These are phyloP conservation scores for Calycopis cecrops DNA, from an alignment of 1,140 invertebrate species.

Conservation along the genomic window DNA sequence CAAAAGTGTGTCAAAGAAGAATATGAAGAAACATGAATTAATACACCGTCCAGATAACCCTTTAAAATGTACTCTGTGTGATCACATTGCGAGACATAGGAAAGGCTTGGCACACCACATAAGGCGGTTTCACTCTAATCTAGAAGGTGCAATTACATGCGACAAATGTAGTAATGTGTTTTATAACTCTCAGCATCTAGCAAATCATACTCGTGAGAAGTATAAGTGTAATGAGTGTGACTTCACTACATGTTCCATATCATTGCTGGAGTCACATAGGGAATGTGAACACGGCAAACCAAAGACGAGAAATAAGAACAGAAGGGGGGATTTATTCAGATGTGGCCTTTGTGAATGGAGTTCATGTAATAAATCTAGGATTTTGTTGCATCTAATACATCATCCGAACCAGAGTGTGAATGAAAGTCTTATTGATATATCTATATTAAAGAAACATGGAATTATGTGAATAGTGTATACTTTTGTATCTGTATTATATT, in stretches of 20 bases:
- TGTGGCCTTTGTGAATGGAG: slow-evolving; percentile 42
- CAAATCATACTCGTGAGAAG: slow-evolving; percentile 18
- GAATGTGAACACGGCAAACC: slow-evolving; percentile 25
- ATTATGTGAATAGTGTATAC: slow-evolving; percentile 23
- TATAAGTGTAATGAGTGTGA: slow-evolving; percentile 32
- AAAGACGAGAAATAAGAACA: slow-evolving; percentile 17
- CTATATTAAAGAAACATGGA: slow-evolving; percentile 39
- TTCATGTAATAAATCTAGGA: slow-evolving; percentile 30
- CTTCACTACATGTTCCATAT: slow-evolving; percentile 19
- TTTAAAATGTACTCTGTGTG: slow-evolving; percentile 41
- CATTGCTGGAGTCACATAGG: slow-evolving; percentile 23
- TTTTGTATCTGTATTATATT: not conserved
- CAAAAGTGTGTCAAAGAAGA: slow-evolving; percentile 54
- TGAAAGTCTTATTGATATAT: slow-evolving; percentile 40
- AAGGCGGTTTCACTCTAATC: slow-evolving; percentile 24
- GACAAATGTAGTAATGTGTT: slow-evolving; percentile 26
- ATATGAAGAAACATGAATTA: slow-evolving; percentile 53
- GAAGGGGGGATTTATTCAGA: slow-evolving; percentile 24
- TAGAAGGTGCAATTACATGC: slow-evolving; percentile 18
- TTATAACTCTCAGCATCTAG: slow-evolving; percentile 11
- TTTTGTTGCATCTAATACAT: slow-evolving; percentile 53
- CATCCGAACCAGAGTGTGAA: slow-evolving; percentile 47
- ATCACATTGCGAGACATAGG: slow-evolving; percentile 41
- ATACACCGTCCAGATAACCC: slow-evolving; percentile 54
- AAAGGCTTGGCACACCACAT: slow-evolving; percentile 33